Evolutionary conservation across 1,140 invertebrate species (phyloP), one percentile per base, ranked within the genome.

Genomic region (Drosophila sturtevanti): DNA sequence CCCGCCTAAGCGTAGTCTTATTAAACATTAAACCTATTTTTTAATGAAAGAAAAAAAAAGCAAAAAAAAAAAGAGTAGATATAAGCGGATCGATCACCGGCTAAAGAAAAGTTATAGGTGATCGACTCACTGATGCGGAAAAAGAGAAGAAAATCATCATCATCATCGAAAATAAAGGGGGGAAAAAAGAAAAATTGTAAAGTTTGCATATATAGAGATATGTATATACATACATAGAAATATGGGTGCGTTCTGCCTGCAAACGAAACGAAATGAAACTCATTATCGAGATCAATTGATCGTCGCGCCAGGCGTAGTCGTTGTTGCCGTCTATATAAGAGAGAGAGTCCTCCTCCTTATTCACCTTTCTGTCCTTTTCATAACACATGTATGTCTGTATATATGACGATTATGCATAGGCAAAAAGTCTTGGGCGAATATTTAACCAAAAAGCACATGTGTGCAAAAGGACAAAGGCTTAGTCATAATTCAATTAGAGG

Each of bases 271-370:
- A 56, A 68, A 63, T 72, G 62, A 81, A 91, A 87, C 90, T 91
- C 90, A 91, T 91, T 91, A 91, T 89, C 90, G 86, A 81, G 78
- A 87, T 86, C 85, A 87, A 90, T 90, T 84, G 89, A 90, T 90
- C 78, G 41, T 48, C 41, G 41, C 41, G 89, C 70, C 74, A 70
- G 72, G 77, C 79, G 70, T 54, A 69, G 65, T 68, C 64, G 37
- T n/a, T n/a, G 37, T 38, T 38, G 37, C n/a, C 37, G 41, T 18
- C 41, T 44, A 44, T 18, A 31, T 6, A n/a, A 44, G 6, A 44
- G 41, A 21, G 18, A 21, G 34, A 35, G 34, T 48, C 16, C 41
- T 48, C 41, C 41, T 48, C 41, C 41, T 21, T 16, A 7, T 48
- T 48, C 18, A 21, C 10, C 41, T 21, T n/a, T n/a, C n/a, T n/a